Conservation (phyloP, 1,140 invertebrate genomes). For the Hypothenemus hampei region DNA sequence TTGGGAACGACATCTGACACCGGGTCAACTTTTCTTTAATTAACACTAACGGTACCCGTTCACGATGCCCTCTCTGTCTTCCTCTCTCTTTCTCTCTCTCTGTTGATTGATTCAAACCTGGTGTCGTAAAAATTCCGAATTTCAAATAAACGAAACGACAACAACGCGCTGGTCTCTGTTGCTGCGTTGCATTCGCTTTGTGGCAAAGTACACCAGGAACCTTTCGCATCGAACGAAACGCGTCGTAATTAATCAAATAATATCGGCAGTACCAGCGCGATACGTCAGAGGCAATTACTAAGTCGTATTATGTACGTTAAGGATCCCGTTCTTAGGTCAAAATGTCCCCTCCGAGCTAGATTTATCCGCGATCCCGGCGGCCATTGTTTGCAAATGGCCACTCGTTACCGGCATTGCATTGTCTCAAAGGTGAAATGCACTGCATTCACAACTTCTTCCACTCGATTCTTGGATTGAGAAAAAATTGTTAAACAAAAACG, state of each 20-base stretch:
- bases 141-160: neutral
- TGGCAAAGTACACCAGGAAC: neutral
- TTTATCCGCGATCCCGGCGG: conserved; percentile 12
- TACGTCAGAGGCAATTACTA: conserved; percentile 23
- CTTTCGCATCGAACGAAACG: conserved; percentile 6
- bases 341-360: conserved; percentile 25
- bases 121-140: neutral
- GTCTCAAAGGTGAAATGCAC: conserved; percentile 10
- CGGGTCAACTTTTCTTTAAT: too few species aligned
- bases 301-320: conserved; percentile 12
- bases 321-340: conserved; percentile 26
- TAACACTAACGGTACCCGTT: too few species aligned
- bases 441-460: neutral
- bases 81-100: neutral
- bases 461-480: too few species aligned
- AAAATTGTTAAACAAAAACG: too few species aligned
- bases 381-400: conserved; percentile 26
- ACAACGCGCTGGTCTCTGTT: too few species aligned
- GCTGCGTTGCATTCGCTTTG: neutral
- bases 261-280: conserved; percentile 14
- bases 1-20: too few species aligned
- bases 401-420: conserved; percentile 23
- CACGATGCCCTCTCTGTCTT: too few species aligned
- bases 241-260: conserved; percentile 16
- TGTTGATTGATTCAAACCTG: neutral